Percentiles rank a stretch among this genome's conserved stretches.
Evolutionary conservation across 2,113 vertebrate genomes (phyloP).

Genomic region (Paralichthys olivaceus): DNA sequence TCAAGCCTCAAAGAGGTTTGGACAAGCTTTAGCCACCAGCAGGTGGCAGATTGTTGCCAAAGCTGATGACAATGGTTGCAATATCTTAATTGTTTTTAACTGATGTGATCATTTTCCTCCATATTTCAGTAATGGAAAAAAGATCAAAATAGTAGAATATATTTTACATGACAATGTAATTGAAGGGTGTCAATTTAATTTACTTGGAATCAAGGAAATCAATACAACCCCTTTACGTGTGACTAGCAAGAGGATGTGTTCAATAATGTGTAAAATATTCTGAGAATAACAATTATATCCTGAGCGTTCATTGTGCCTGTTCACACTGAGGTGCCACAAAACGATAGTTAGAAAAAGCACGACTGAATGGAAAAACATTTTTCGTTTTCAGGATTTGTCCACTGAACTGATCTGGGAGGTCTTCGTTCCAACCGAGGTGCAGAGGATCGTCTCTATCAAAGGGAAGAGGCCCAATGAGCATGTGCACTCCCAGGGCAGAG

Average conservation of each 20-base stretch:
- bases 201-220: too few species aligned
- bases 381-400: conserved; percentile 86
- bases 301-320: too few species aligned
- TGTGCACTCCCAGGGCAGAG: conserved; percentile 96
- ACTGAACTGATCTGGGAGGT: conserved; percentile 95
- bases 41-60: too few species aligned
- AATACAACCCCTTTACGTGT: too few species aligned
- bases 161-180: not conserved
- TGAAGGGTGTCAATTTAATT: too few species aligned
- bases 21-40: not conserved
- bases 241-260: too few species aligned
- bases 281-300: too few species aligned
- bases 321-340: too few species aligned
- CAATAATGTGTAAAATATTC: too few species aligned
- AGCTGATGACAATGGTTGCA: too few species aligned
- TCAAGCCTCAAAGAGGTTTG: not conserved
- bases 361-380: not conserved
- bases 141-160: not conserved
- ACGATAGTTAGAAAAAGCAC: too few species aligned
- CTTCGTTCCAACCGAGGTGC: conserved; percentile 87
- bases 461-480: conserved; percentile 94
- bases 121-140: not conserved
- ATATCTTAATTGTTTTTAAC: not conserved
- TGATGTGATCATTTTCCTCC: not conserved
- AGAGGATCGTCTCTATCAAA: conserved; percentile 90